A percentile compares a stretch with the other conserved stretches of the same genome.
Conservation (phyloP, 2,888 invertebrate genomes). For the Yponomeuta cagnagella region DNA sequence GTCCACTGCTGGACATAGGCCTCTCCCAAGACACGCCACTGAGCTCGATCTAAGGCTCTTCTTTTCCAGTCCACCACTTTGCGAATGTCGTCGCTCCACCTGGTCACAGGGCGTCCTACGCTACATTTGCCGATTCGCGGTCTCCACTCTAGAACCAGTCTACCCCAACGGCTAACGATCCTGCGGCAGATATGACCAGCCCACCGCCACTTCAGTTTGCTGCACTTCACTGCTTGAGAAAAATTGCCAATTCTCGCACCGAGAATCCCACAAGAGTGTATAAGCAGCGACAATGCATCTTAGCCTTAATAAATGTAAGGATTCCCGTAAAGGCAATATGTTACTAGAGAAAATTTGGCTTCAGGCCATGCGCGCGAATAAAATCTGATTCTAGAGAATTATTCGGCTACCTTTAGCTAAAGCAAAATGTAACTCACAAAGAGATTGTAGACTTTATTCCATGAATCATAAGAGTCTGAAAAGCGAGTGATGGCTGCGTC, state of each 20-base stretch:
- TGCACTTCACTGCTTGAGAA: background rate
- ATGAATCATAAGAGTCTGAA: background rate
- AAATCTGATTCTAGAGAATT: background rate
- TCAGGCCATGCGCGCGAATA: background rate
- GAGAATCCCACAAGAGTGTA: background rate
- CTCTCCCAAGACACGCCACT: too few species aligned
- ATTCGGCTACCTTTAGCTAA: background rate
- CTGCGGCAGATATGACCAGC: too few species aligned
- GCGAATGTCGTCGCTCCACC: too few species aligned
- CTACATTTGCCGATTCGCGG: too few species aligned
- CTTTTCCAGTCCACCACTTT: too few species aligned
- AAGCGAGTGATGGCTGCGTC: background rate
- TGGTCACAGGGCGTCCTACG: too few species aligned
- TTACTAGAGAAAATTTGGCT: conserved; percentile 5
- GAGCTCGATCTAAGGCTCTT: too few species aligned
- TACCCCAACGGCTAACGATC: too few species aligned
- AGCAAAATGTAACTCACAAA: background rate
- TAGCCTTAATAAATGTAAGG: conserved; percentile 6
- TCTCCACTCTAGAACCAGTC: too few species aligned
- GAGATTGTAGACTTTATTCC: background rate
- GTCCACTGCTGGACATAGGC: too few species aligned
- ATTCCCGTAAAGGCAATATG: conserved; percentile 10
- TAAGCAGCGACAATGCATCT: background rate
- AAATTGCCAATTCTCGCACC: background rate
- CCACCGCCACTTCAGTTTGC: too few species aligned